These are phyloP conservation scores for Phasianus colchicus DNA, from an alignment of 2,113 vertebrate genomes.

Conservation along the genomic window DNA sequence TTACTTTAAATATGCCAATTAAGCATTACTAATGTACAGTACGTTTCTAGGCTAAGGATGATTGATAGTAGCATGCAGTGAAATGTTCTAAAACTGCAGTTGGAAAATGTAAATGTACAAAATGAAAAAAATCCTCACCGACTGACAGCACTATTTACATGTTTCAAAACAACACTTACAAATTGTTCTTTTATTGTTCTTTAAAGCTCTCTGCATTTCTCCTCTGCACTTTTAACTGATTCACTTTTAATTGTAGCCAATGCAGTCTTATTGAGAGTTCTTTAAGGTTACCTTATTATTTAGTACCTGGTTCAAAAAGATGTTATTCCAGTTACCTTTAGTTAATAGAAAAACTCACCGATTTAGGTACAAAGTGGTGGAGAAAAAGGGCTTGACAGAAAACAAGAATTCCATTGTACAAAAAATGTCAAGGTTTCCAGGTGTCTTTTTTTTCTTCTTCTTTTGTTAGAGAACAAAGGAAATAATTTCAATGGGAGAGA, in stretches of 20 bases:
- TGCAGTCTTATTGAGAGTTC: slow-evolving; percentile 14
- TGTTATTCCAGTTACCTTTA: background rate
- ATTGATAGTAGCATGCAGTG: slow-evolving; percentile 77
- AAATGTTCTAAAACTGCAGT: slow-evolving; percentile 79
- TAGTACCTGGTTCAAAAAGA: background rate
- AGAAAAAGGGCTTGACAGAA: background rate
- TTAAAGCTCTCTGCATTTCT: slow-evolving; percentile 43
- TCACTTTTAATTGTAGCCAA: slow-evolving; percentile 21
- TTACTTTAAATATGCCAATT: slow-evolving; percentile 86
- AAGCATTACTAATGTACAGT: slow-evolving; percentile 79
- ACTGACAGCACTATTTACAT: slow-evolving; percentile 74
- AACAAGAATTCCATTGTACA: background rate
- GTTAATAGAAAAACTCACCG: background rate
- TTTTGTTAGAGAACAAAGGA: background rate
- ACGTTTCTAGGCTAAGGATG: slow-evolving; percentile 77
- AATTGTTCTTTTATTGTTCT: slow-evolving; percentile 69
- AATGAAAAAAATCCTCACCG: slow-evolving; percentile 44
- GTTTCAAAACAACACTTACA: slow-evolving; percentile 76
- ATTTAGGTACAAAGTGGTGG: background rate
- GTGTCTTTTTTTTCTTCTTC: accelerated
- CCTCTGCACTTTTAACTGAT: background rate
- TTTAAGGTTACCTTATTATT: background rate
- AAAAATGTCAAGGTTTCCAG: background rate
- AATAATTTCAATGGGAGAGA: background rate
- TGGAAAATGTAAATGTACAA: slow-evolving; percentile 75